These are phyloP conservation scores for Synchiropus splendidus DNA, from an alignment of 2,113 vertebrate genomes.

Conservation along the genomic window DNA sequence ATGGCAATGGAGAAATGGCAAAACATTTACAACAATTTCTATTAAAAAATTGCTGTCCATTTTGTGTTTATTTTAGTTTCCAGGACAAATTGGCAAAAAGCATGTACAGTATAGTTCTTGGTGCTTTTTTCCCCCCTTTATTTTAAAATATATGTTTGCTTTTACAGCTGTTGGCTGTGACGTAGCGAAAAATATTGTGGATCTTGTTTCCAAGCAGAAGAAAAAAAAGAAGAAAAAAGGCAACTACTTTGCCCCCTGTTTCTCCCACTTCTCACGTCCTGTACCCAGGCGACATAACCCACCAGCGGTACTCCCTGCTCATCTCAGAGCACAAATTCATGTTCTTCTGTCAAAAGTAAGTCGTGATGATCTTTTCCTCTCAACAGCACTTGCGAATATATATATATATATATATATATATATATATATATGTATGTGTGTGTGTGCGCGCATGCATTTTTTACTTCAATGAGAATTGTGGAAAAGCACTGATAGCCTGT, in stretches of 20 bases:
- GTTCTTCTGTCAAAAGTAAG: constrained; percentile 65
- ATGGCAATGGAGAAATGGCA: too few relatives aligned
- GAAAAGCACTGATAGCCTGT: too few relatives aligned
- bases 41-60: too few relatives aligned
- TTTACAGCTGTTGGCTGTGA: constrained; percentile 73
- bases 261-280: background rate
- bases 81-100: too few relatives aligned
- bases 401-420: background rate
- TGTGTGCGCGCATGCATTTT: too few relatives aligned
- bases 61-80: too few relatives aligned
- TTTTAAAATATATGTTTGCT: background rate
- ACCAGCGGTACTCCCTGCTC: constrained; percentile 62
- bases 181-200: constrained; percentile 70
- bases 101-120: too few relatives aligned
- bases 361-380: background rate
- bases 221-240: constrained; percentile 4
- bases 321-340: constrained; percentile 74
- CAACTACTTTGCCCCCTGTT: background rate
- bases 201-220: constrained; percentile 73
- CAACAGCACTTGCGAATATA: background rate
- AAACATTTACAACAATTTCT: too few relatives aligned
- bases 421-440: too few relatives aligned
- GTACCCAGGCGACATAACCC: constrained; percentile 47
- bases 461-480: too few relatives aligned
- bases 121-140: too few relatives aligned